These are phyloP conservation scores for Phyllotis vaccarum DNA, from an alignment of 2,797 vertebrate genomes.

Conservation along the genomic window DNA sequence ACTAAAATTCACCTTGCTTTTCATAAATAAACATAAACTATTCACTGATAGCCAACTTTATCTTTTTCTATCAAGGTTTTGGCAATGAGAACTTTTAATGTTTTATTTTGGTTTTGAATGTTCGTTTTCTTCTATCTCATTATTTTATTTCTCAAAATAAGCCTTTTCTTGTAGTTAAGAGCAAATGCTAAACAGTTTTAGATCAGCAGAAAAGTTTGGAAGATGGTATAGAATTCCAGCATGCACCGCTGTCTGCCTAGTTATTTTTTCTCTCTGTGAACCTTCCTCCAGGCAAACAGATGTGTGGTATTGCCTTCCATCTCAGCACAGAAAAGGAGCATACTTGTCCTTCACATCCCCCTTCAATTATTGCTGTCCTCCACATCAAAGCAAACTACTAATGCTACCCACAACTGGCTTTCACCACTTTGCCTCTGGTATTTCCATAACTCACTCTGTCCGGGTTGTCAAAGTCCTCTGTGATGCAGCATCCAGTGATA, in stretches of 20 bases:
- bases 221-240: neutral
- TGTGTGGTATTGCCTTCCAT: neutral
- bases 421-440: neutral
- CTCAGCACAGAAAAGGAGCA: neutral
- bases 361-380: neutral
- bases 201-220: neutral
- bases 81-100: neutral
- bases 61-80: neutral
- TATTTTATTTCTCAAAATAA: neutral
- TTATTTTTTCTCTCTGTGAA: neutral
- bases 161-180: neutral
- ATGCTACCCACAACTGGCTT: neutral
- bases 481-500: neutral
- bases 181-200: neutral
- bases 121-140: slow-evolving; percentile 1
- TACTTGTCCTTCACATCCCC: neutral
- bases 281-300: neutral
- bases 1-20: neutral
- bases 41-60: neutral
- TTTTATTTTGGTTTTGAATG: neutral
- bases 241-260: neutral
- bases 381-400: neutral
- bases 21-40: neutral
- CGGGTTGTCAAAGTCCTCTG: neutral
- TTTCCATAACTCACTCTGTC: neutral